Evolutionary conservation across 2,888 invertebrate genomes (phyloP).

Genomic region (Drosophila leonis): DNA sequence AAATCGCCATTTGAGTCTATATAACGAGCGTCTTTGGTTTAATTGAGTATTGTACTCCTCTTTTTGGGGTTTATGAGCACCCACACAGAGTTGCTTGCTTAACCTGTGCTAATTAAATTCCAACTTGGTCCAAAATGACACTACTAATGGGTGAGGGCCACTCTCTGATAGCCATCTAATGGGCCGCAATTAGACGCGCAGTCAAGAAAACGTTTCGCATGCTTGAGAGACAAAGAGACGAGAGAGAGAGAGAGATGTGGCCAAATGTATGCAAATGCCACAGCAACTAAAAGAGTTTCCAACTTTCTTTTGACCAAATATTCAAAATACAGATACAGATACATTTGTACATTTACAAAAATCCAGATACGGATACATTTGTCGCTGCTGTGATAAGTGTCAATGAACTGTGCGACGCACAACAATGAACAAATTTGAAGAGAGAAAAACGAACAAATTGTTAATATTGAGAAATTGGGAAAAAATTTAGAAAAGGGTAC

Average conservation of each 20-base stretch:
- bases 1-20: conserved; percentile 37
- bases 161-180: conserved; percentile 70
- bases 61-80: conserved; percentile 61
- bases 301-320: conserved; percentile 64
- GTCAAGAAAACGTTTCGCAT: conserved; percentile 61
- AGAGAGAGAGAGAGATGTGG: conserved; percentile 50
- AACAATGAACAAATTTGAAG: conserved; percentile 43
- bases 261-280: conserved; percentile 69
- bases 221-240: conserved; percentile 20
- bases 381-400: conserved; percentile 46
- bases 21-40: conserved; percentile 37
- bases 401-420: conserved; percentile 64
- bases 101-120: conserved; percentile 77
- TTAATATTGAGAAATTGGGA: conserved; percentile 64
- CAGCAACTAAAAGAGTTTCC: conserved; percentile 52
- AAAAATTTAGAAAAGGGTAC: conserved; percentile 34
- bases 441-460: conserved; percentile 4
- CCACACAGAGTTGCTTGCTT: conserved; percentile 53
- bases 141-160: conserved; percentile 67
- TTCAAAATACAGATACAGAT: conserved; percentile 25
- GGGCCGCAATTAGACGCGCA: conserved; percentile 67
- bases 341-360: conserved; percentile 19
- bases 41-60: conserved; percentile 25
- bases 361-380: conserved; percentile 35
- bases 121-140: conserved; percentile 63